Percentiles rank a stretch among this genome's conserved stretches.
These are phyloP conservation scores for Drosophila birchii DNA, from an alignment of 2,888 invertebrate species.

Conservation along the genomic window DNA sequence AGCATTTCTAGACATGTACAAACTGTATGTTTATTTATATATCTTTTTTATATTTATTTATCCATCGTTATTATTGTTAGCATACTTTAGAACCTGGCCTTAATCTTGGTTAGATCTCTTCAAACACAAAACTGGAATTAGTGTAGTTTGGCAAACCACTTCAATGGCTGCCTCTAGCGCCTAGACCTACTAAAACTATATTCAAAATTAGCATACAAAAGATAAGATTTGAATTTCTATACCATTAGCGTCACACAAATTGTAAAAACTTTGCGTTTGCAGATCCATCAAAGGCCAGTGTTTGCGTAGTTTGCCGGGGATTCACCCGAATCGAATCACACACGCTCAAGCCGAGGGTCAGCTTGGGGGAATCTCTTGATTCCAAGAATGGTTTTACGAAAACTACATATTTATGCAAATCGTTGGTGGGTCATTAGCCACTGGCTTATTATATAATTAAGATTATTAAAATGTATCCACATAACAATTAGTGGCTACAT, in stretches of 20 bases:
- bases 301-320: constrained; percentile 27
- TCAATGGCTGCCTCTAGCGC: background rate
- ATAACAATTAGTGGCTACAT: constrained; percentile 31
- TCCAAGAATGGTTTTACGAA: constrained; percentile 30
- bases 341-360: background rate
- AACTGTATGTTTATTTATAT: no score
- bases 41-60: no score
- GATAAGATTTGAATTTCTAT: constrained; percentile 9
- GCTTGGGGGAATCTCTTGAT: constrained; percentile 14
- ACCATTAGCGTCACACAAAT: constrained; percentile 28
- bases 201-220: constrained; percentile 27
- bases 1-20: background rate
- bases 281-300: constrained; percentile 31
- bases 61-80: no score
- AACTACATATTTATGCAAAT: constrained; percentile 23
- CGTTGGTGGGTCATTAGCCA: constrained; percentile 2
- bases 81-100: background rate
- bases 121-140: constrained; percentile 5
- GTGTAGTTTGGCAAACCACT: constrained; percentile 21
- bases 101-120: no score
- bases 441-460: constrained; percentile 16
- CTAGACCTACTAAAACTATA: constrained; percentile 13
- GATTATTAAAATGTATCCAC: constrained; percentile 12
- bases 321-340: constrained; percentile 30
- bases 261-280: constrained; percentile 13